Conservation (phyloP, 2,888 invertebrate genomes). For the Strigamia transsilvanica region DNA sequence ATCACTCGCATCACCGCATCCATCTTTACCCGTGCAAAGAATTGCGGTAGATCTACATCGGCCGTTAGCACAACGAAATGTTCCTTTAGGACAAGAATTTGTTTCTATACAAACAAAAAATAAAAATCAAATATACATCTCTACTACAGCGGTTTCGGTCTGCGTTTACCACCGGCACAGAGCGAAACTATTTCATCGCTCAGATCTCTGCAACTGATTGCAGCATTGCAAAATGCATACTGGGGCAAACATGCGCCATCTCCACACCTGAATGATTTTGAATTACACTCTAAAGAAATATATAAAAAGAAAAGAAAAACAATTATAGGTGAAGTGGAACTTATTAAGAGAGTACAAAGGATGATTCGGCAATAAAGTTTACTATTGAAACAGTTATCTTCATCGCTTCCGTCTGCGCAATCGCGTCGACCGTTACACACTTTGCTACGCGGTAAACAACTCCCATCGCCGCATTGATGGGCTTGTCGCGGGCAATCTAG, state of each 20-base stretch:
- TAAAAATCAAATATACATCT: background rate
- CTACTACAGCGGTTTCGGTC: too few species aligned
- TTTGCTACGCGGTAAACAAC: constrained; percentile 78
- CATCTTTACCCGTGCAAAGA: constrained; percentile 87
- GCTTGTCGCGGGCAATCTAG: constrained; percentile 66
- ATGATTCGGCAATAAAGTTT: background rate
- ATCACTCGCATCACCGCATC: constrained; percentile 90
- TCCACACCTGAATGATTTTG: constrained; percentile 82
- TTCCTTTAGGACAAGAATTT: constrained; percentile 71
- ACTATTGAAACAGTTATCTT: constrained; percentile 60
- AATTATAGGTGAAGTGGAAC: background rate
- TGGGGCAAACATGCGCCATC: constrained; percentile 88
- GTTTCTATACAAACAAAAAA: constrained; percentile 1
- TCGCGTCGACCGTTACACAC: constrained; percentile 79
- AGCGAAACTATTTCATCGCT: constrained; percentile 72
- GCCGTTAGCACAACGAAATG: constrained; percentile 82
- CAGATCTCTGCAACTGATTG: constrained; percentile 84
- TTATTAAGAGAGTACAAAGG: background rate
- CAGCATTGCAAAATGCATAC: constrained; percentile 91
- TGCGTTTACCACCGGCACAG: constrained; percentile 57
- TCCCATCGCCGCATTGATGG: constrained; percentile 68
- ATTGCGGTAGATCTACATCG: constrained; percentile 83
- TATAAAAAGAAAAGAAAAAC: constrained; percentile 8
- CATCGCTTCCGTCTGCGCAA: constrained; percentile 64
- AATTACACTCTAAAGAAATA: constrained; percentile 68